Evolutionary conservation across 2,797 vertebrate genomes (phyloP).

Genomic region (Sebastes goodei): DNA sequence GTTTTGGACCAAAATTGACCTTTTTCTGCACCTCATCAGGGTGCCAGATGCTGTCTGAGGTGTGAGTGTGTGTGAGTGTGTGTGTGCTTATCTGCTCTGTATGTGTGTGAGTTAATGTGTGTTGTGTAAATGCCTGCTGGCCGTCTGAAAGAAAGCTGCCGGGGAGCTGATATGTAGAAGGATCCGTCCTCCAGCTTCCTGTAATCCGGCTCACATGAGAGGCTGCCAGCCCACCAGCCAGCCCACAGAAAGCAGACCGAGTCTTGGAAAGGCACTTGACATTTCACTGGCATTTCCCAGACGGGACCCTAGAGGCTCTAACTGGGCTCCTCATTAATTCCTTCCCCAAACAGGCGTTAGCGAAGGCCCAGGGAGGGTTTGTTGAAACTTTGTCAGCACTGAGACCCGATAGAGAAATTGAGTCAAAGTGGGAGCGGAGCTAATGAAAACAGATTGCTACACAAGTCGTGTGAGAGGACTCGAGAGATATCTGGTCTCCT

Average conservation of each 20-base stretch:
- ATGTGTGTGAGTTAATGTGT: not conserved
- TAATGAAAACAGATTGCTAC: constrained; percentile 48
- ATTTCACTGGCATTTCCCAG: constrained; percentile 77
- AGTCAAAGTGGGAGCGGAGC: constrained; percentile 21
- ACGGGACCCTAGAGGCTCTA: constrained; percentile 53
- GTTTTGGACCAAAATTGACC: constrained; percentile 34
- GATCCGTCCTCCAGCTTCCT: constrained; percentile 49
- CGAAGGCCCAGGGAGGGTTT: constrained; percentile 22
- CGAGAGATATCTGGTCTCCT: not conserved
- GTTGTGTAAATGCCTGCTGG: constrained; percentile 43
- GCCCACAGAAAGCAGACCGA: constrained; percentile 44
- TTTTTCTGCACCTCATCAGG: constrained; percentile 54
- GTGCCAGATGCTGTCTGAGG: constrained; percentile 40
- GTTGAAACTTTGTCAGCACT: constrained; percentile 36
- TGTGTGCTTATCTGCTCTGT: not conserved
- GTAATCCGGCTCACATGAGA: constrained; percentile 59
- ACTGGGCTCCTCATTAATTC: constrained; percentile 65
- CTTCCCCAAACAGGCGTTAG: constrained; percentile 47
- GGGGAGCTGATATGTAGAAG: constrained; percentile 53
- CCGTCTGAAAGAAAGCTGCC: constrained; percentile 40
- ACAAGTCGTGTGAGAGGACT: constrained; percentile 9
- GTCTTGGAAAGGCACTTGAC: constrained; percentile 75
- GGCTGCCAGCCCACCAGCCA: constrained; percentile 37
- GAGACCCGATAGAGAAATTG: constrained; percentile 27
- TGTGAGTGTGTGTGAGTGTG: not conserved